Evolutionary conservation across 2,888 invertebrate genomes (phyloP), one percentile per base, ranked within the genome.

Genomic region (Phorcus lineatus): DNA sequence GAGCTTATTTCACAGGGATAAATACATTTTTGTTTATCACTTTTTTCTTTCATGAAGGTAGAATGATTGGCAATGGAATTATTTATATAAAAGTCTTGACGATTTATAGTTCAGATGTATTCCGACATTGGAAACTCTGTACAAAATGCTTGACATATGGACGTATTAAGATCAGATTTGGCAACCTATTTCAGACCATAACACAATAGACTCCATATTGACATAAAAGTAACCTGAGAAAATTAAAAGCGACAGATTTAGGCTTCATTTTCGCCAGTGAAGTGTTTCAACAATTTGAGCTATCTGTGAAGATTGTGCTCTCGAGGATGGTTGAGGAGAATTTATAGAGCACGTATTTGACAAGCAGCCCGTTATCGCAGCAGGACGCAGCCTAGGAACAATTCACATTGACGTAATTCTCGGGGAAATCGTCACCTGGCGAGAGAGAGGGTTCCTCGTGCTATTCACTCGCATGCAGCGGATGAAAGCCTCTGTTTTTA

Each of bases 371-470:
- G 70, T 70, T 70, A 70, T 70, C 70, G 31, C 70, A 40, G 70
- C 40, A 40, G 70, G 70, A 28, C 40, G 70, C 62, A 62, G 70
- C n/a, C 36, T 17, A 31, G 70, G 70, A 70, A 31, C 70, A 40
- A 70, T 31, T 40, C 31, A 36, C 28, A 28, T 62, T 62, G 62
- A 62, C 70, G 70, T 36, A 47, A 47, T 70, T 28, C 70, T 70
- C 16, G 19, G 77, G 76, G 81, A 81, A 82, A 52, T 62, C 67
- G 82, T 77, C 82, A 82, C 70, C 82, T 82, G 82, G 70, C 31
- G 66, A 66, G 40, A n/a, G 40, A 28, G 19, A 55, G 47, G 75
- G 16, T 74, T 70, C 19, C 54, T 57, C 54, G 36, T 78, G 66
- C 52, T 74, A 55, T 78, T 80, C 76, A 70, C 67, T 53, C 54